Evolutionary conservation across 2,888 invertebrate genomes (phyloP), one percentile per base, ranked within the genome.

Genomic region (Caenorhabditis doughertyi): DNA sequence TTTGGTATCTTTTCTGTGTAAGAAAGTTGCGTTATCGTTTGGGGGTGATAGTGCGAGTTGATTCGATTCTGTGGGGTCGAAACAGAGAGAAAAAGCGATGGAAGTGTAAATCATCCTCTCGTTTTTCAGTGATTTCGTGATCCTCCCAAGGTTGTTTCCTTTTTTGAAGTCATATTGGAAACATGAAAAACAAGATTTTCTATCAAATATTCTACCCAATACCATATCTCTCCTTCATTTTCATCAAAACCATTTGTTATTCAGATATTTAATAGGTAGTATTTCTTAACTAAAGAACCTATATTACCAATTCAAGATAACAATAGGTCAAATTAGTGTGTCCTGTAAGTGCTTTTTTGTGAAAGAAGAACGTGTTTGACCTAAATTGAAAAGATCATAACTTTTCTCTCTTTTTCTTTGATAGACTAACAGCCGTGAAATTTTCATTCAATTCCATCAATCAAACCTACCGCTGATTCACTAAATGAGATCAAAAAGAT

Each of bases 1-100:
- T 13, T 47, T 25, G 21, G 62, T 39, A 39, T 56, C 47, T 3
- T 11, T 55, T 42, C 35, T 65, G 39, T 23, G 29, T 4, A 60
- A 76, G 67, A 60, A 76, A 60, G 76, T 58, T 44, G 49, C 29
- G 67, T 39, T 62, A 55, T 77, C 53, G 68, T 29, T 27, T 32
- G 60, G 55, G 60, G 79, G 79, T 79, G 79, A 79, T 60, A 71
- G 79, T 71, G 79, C 79, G 79, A 64, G 65, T 71, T 71, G 71
- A 79, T 79, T 79, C 56, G 71, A 79, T 79, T 77, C 67, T 25
- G 39, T 56, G 56, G 77, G 60, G 53, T 77, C 77, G 68, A 60
- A 53, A 51, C n/a, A 53, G 18, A 74, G 23, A 60, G 39, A 60
- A 58, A 67, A 58, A 58, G 11, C 58, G 51, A 29, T 39, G 11